phyloP scores from a whole-genome alignment of 2,888 invertebrate genomes.

The Meliscaeva auricollis region DNA sequence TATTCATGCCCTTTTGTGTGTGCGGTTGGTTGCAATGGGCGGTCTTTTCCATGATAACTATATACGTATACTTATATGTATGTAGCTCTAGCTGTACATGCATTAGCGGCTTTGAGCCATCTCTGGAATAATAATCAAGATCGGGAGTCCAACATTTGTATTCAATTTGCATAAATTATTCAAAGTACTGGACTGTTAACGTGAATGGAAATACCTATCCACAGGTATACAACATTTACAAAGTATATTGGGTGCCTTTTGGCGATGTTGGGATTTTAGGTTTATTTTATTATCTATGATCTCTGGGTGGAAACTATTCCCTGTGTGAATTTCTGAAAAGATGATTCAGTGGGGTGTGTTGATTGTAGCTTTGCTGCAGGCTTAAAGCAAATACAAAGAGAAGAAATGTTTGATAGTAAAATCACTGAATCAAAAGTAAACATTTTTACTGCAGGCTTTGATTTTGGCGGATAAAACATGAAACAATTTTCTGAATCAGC shows the following conservation, averaged over 20 bases:
- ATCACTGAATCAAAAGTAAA: too few relatives aligned
- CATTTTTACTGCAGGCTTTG: too few relatives aligned
- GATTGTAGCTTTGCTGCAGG: too few relatives aligned
- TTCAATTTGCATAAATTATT: conserved; percentile 57
- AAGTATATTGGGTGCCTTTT: neutral
- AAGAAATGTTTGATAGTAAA: too few relatives aligned
- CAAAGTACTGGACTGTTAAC: neutral
- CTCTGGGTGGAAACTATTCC: neutral
- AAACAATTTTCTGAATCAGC: too few relatives aligned
- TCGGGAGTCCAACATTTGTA: conserved; percentile 31
- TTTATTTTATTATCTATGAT: neutral
- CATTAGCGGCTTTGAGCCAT: conserved; percentile 48
- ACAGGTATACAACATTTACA: neutral
- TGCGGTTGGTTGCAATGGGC: conserved; percentile 8
- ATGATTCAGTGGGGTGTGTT: too few relatives aligned
- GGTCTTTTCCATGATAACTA: conserved; percentile 28
- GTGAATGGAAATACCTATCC: conserved; percentile 11
- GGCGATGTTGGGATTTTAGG: neutral
- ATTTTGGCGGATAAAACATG: too few relatives aligned
- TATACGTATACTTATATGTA: too few relatives aligned
- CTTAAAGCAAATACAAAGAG: too few relatives aligned
- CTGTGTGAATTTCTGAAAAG: too few relatives aligned
- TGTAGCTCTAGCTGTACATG: conserved; percentile 2
- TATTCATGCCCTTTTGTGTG: conserved; percentile 51
- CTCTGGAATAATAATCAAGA: conserved; percentile 61